These are phyloP conservation scores for Carterocephalus palaemon DNA, from an alignment of 2,888 invertebrate species.

Conservation along the genomic window DNA sequence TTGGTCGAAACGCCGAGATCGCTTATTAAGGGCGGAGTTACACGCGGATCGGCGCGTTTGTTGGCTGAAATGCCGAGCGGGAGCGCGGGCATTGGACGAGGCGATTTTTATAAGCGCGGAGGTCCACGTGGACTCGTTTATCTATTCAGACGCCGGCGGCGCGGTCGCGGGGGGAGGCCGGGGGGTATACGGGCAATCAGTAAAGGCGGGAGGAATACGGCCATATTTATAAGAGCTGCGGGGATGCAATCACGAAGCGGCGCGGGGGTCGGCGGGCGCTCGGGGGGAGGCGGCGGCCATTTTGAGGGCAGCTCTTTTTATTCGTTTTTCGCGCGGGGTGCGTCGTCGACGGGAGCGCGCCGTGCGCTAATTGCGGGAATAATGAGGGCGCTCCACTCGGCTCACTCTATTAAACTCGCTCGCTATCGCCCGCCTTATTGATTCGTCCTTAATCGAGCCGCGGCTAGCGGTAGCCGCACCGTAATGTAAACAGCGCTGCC, in stretches of 20 bases:
- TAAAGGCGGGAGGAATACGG: conserved; percentile 80
- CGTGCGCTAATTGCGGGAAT: conserved; percentile 79
- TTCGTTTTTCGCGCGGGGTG: conserved; percentile 80
- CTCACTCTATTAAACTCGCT: conserved; percentile 77
- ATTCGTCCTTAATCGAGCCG: conserved; percentile 74
- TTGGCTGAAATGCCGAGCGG: conserved; percentile 51
- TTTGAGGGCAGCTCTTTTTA: conserved; percentile 85
- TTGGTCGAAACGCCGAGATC: conserved; percentile 64
- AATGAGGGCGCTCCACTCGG: conserved; percentile 77
- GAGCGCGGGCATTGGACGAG: conserved; percentile 57
- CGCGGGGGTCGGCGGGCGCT: conserved; percentile 69
- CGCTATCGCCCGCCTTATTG: conserved; percentile 77
- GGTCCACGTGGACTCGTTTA: conserved; percentile 80
- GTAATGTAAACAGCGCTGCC: conserved; percentile 62
- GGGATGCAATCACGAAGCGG: conserved; percentile 80
- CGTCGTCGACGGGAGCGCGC: conserved; percentile 74
- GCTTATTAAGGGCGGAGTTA: conserved; percentile 80
- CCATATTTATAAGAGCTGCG: conserved; percentile 81
- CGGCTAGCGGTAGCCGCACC: conserved; percentile 51
- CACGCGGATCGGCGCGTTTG: conserved; percentile 53
- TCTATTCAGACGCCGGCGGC: conserved; percentile 80
- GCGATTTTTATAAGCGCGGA: conserved; percentile 76
- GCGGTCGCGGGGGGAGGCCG: conserved; percentile 77
- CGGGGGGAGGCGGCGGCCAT: conserved; percentile 82
- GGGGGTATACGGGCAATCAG: conserved; percentile 81